Conservation (phyloP, 2,797 vertebrate species). For the Lutjanus campechanus region DNA sequence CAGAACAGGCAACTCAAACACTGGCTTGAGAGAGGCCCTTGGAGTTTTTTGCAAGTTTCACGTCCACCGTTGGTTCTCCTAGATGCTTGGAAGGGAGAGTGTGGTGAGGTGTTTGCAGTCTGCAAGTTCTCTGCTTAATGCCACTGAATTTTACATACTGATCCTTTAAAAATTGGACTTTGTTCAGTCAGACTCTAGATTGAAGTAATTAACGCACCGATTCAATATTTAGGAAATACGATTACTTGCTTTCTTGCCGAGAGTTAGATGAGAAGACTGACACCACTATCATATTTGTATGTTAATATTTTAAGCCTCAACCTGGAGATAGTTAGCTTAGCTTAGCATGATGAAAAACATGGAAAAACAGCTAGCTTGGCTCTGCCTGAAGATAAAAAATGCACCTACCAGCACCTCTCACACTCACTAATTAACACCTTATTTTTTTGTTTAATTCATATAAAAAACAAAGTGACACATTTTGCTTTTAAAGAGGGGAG, state of each 20-base stretch:
- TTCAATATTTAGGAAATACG: conserved; percentile 5
- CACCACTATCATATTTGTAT: not conserved
- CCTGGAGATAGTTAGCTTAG: not conserved
- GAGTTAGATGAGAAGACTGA: not conserved
- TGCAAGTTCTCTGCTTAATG: too few species aligned
- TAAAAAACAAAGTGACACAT: not conserved
- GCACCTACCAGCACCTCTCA: not conserved
- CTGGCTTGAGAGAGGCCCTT: too few species aligned
- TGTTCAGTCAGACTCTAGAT: too few species aligned
- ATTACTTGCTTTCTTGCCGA: conserved; percentile 4
- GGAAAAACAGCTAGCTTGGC: not conserved
- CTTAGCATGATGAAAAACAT: conserved; percentile 7
- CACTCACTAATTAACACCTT: not conserved
- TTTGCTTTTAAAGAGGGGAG: conserved; percentile 20
- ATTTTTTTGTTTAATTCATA: conserved; percentile 13
- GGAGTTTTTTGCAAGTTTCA: too few species aligned
- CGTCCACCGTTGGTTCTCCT: too few species aligned
- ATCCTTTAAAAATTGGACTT: too few species aligned
- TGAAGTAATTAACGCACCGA: not conserved
- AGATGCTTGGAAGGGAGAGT: too few species aligned
- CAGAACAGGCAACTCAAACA: too few species aligned
- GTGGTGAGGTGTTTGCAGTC: too few species aligned
- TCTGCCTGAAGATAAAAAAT: not conserved
- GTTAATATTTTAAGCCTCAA: not conserved
- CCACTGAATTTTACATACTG: too few species aligned